Evolutionary conservation across 1,140 invertebrate genomes (phyloP), one percentile per base, ranked within the genome.

Genomic region (Zaprionus inermis): DNA sequence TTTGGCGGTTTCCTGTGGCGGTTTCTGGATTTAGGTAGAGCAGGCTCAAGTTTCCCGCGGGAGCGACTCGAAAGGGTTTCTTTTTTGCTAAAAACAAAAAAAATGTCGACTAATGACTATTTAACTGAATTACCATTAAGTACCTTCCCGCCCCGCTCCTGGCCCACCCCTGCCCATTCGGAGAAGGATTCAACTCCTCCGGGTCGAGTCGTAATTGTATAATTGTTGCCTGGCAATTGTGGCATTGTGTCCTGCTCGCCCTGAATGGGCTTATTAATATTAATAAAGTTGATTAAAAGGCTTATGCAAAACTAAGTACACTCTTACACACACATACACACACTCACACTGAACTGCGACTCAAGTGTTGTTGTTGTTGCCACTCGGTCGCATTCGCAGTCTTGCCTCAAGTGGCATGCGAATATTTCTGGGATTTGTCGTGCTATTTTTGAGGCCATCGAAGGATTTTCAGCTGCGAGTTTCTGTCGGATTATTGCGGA

Each of bases 41-140:
- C 1, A 12, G 11, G 30, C 44, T 9, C 44, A 3, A 49, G 3
- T 64, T 34, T 24, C 38, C 11, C 7, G 22, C 12, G 54, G 22
- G 20, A 41, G 49, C 54, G 51, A 22, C 46, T 32, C 34, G 14
- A 72, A 76, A 60, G 60, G 59, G 60, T 41, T 75, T 59, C 3
- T 28, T 28, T 59, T 52, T 20, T 20, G 14, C 41, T 56, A 77
- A n/a, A 41, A 28, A 51, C 12, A 44, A 54, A 56, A 36, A 34
- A 78, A 83, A 65, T 72, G 79, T 78, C 84, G 84, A 89, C 78
- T 89, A 89, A 89, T 89, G 84, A 89, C 81, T 89, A 83, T 88
- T 84, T 89, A 84, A 84, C 84, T 89, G 84, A 89, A 89, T 89
- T 89, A 88, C 70, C 76, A 88, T 88, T 88, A 83, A 79, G 84